A percentile compares a stretch with the other conserved stretches of the same genome.
Evolutionary conservation across 2,797 vertebrate genomes (phyloP).

Genomic region (Intellagama lesueurii): DNA sequence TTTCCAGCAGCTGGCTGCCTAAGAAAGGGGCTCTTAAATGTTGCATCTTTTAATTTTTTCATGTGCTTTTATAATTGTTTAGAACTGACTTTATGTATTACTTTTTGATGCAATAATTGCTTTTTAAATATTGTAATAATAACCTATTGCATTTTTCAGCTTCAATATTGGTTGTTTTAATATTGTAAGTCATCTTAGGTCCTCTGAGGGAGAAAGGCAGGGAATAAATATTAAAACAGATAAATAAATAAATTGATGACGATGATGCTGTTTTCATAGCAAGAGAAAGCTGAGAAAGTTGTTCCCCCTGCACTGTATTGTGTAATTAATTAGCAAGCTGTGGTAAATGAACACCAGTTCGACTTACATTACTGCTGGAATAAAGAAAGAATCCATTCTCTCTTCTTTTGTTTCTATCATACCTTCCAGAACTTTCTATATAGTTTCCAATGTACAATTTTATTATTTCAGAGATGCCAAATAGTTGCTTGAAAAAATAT

Average conservation of each 20-base stretch:
- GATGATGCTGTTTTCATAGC: background rate
- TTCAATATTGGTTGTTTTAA: too few species aligned
- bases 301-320: background rate
- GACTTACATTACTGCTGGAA: slow-evolving; percentile 35
- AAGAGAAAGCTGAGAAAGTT: background rate
- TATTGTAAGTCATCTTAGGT: too few species aligned
- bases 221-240: too few species aligned
- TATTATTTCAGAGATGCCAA: background rate
- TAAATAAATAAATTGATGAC: too few species aligned
- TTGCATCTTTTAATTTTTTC: too few species aligned
- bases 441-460: background rate
- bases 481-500: slow-evolving; percentile 16
- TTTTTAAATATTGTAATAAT: too few species aligned
- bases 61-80: too few species aligned
- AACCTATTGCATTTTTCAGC: background rate
- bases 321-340: slow-evolving; percentile 48
- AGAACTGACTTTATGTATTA: too few species aligned
- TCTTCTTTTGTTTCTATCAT: slow-evolving; percentile 22
- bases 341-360: slow-evolving; percentile 34
- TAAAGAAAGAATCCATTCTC: slow-evolving; percentile 41
- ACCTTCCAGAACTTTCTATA: slow-evolving; percentile 23
- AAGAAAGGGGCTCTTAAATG: too few species aligned
- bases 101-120: too few species aligned
- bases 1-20: too few species aligned
- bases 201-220: too few species aligned